Base-by-base conservation (phyloP, 2,113 vertebrate species). In the Jaculus jaculus region DNA sequence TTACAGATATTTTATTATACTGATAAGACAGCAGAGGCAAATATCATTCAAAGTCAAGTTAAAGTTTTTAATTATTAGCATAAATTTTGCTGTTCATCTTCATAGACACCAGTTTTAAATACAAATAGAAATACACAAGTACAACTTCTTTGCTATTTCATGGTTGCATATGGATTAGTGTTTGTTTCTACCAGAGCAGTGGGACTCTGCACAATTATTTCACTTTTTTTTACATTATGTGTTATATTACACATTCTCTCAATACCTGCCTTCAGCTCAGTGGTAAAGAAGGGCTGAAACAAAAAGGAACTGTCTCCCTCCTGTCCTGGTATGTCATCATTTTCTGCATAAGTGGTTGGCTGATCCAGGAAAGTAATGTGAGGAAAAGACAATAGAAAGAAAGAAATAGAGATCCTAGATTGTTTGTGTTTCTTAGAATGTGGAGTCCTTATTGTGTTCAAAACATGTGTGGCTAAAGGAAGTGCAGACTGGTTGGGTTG, bases 11-110 rank as follows among this genome's bases (percentile, higher is more conserved):
- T 81, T 72, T 72, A 24, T 89, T 90, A n/a, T n/a, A 28, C 16
- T 94, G 84, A 34, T 28, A 90, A 87, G 73, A 80, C 5, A 79
- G 68, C 10, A 88, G 17, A 24, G 30, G 16, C 75, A 85, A 65
- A 82, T 16, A 8, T 61, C 51, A 65, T 74, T 82, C 74, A 81
- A 85, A 91, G 74, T 60, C 54, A 94, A 81, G 65, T 84, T 85
- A 78, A 84, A 80, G 63, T 54, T 90, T 86, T 58, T 80, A 87
- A 84, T 75, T 58, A 51, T 66, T 47, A 85, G 20, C n/a, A 54
- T 58, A 61, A 30, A 37, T 71, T 89, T 94, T 88, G 65, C 23
- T 79, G 30, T 37, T 37, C 51, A 71, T 85, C 32, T 68, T 84
- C 73, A 82, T 37, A 9, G 12, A 42, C 39, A 63, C 39, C 51